Conservation (phyloP, 2,113 vertebrate genomes). For the Plectropomus leopardus region DNA sequence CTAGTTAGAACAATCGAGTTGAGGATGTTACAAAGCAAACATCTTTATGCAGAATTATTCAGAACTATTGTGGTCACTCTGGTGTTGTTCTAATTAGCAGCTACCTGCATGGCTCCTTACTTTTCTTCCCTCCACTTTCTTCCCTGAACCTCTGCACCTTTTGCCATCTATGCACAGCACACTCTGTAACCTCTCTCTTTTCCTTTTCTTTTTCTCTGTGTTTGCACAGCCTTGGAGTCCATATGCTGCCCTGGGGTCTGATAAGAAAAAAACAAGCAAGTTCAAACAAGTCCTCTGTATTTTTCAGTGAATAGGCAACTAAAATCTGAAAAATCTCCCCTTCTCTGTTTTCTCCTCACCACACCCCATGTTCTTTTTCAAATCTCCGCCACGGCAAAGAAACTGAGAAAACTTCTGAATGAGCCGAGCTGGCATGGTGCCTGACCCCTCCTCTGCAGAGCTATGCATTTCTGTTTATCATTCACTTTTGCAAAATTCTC, state of each 20-base stretch:
- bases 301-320: constrained; percentile 32
- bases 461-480: constrained; percentile 55
- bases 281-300: constrained; percentile 40
- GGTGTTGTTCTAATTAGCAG: constrained; percentile 40
- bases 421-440: constrained; percentile 47
- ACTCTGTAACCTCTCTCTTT: constrained; percentile 24
- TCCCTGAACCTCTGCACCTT: constrained; percentile 17
- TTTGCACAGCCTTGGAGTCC: constrained; percentile 20
- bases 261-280: constrained; percentile 11
- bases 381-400: constrained; percentile 13
- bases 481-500: constrained; percentile 41
- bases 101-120: background rate
- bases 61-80: constrained; percentile 8
- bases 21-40: background rate
- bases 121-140: background rate
- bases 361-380: constrained; percentile 1
- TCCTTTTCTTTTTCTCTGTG: background rate
- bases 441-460: constrained; percentile 52
- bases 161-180: background rate
- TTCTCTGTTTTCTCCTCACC: constrained; percentile 11
- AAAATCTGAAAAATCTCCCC: constrained; percentile 3
- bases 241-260: constrained; percentile 22
- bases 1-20: background rate
- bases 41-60: constrained; percentile 22
- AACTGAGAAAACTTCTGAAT: constrained; percentile 42